Base-by-base conservation (phyloP, 2,888 invertebrate species). In the Tachystola acroxantha region DNA sequence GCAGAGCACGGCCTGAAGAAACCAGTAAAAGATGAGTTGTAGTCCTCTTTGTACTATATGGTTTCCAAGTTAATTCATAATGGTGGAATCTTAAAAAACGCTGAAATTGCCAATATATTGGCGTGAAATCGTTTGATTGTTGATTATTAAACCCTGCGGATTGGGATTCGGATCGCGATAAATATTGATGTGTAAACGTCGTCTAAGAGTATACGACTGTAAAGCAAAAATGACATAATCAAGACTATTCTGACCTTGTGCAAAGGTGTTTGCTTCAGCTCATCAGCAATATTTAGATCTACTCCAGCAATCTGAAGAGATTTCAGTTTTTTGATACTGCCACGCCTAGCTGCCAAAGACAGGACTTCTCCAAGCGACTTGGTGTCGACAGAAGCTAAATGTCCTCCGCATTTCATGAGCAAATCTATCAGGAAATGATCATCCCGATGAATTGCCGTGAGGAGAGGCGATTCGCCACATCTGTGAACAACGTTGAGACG, bases 341-440 rank as follows among this genome's bases (percentile, higher is more conserved):
- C 92, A 7, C 80, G 79, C 1, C 91, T 88, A 0, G 93, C 91
- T 0, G 93, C 92, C 0, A 84, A 57, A 4, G 93, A 93, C 35
- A 95, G 72, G 52, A 92, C 89, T 46, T 93, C 93, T 0, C 91
- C 92, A 0, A 94, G 70, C 1, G 87, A 72, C 16, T 88, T 79
- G 0, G 88, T 74, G 42, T 85, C 85, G 0, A 90, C 88, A 6
- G 87, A 88, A 1, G 90, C 89, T 12, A 95, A 66, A 54, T 93
- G 93, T 1, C 95, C 95, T 0, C 96, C 96, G 49, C 94, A 94
- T 50, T 90, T 88, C 7, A 91, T 73, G 0, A 96, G 78, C 1
- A 94, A 48, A 12, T 88, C 73, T 35, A 96, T 94, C 7, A 92
- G 89, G 28, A 88, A 84, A 10, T 88, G 82, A 37, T 89, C 88